Evolutionary conservation across 2,113 vertebrate species (phyloP).

Genomic region (Grallaria varia): DNA sequence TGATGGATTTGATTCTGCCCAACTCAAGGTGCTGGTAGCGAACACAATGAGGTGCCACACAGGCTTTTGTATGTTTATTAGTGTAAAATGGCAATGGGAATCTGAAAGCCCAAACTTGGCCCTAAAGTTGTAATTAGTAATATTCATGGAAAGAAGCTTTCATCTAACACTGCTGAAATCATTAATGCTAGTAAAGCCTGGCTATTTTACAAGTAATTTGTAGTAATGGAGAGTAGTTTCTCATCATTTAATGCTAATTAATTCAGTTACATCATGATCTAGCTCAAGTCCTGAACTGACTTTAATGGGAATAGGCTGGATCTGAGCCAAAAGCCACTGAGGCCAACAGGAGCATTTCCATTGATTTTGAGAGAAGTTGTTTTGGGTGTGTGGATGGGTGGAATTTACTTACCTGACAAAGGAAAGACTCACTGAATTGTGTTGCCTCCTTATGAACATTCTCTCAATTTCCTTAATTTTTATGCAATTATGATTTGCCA

Average conservation of each 20-base stretch:
- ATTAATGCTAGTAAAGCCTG: constrained; percentile 31
- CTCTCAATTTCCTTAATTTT: constrained; percentile 54
- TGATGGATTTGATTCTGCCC: not conserved
- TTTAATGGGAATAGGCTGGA: constrained; percentile 19
- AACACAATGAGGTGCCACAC: not conserved
- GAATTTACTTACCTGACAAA: constrained; percentile 9
- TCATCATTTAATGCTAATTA: constrained; percentile 74
- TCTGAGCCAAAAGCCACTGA: constrained; percentile 27
- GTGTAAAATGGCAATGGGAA: not conserved
- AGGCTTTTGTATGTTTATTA: not conserved
- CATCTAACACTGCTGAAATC: not conserved
- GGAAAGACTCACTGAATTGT: not conserved
- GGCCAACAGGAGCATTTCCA: not conserved
- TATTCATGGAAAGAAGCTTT: not conserved
- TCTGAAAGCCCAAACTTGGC: not conserved
- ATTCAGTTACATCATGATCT: constrained; percentile 59
- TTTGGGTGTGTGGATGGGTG: not conserved
- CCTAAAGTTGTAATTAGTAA: not conserved
- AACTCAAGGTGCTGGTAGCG: not conserved
- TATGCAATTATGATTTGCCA: constrained; percentile 56
- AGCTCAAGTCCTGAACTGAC: constrained; percentile 44
- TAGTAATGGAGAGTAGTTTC: constrained; percentile 61
- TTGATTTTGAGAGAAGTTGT: constrained; percentile 2
- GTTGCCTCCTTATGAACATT: not conserved
- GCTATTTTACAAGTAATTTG: constrained; percentile 65